Evolutionary conservation across 2,113 vertebrate species (phyloP).

Genomic region (Pangasianodon hypophthalmus): DNA sequence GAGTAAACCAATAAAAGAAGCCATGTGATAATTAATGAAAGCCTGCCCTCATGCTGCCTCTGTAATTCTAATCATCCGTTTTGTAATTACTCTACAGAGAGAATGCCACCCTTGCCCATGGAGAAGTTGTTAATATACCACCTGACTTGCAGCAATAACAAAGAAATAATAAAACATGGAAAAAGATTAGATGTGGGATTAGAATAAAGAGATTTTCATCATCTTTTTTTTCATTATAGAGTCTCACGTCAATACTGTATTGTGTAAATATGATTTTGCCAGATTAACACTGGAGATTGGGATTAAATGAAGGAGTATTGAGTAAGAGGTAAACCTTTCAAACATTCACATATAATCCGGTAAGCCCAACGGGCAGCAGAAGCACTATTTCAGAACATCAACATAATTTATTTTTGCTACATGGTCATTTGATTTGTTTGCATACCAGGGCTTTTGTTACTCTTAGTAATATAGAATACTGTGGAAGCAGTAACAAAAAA

Average conservation of each 20-base stretch:
- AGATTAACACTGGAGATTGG: conserved; percentile 35
- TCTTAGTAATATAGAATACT: not conserved
- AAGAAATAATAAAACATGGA: conserved; percentile 22
- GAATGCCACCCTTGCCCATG: conserved; percentile 60
- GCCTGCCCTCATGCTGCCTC: conserved; percentile 59
- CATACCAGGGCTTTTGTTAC: not conserved
- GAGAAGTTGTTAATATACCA: conserved; percentile 62
- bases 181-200: conserved; percentile 41
- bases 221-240: not conserved
- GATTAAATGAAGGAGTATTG: conserved; percentile 38
- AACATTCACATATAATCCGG: conserved; percentile 31
- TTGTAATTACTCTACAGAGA: conserved; percentile 65
- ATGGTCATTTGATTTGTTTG: conserved; percentile 8
- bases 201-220: conserved; percentile 46
- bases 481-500: not conserved
- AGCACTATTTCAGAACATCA: not conserved
- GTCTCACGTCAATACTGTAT: not conserved
- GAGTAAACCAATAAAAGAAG: conserved; percentile 64
- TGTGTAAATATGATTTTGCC: conserved; percentile 24
- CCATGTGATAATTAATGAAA: conserved; percentile 63
- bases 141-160: conserved; percentile 59
- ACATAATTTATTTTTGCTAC: conserved; percentile 21
- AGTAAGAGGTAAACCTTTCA: conserved; percentile 8
- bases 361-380: not conserved
- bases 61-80: conserved; percentile 70